A percentile compares a stretch with the other conserved stretches of the same genome.
Conservation (phyloP, 1,140 invertebrate species). For the Drosophila jambulina region DNA sequence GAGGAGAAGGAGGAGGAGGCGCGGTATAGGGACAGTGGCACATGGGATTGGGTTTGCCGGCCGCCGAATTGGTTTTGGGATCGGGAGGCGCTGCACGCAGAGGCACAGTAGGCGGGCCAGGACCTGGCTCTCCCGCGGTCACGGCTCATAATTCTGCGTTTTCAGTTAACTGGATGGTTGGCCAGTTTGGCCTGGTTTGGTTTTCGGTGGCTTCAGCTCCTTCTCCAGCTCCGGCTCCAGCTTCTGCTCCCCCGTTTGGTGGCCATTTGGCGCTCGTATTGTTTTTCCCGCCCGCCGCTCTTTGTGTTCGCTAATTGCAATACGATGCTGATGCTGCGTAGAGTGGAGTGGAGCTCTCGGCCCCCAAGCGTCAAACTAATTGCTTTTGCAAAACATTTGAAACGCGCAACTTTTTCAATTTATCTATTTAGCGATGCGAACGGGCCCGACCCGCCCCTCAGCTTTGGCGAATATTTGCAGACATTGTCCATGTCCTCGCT, state of each 20-base stretch:
- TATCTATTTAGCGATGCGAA: slow-evolving; percentile 60
- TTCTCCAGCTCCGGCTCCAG: background rate
- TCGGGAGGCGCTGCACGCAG: slow-evolving; percentile 10
- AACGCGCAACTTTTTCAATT: slow-evolving; percentile 72
- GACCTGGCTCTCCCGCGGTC: slow-evolving; percentile 24
- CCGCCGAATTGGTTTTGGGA: slow-evolving; percentile 40
- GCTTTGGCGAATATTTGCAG: slow-evolving; percentile 35
- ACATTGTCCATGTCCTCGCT: slow-evolving; percentile 33
- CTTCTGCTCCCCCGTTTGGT: slow-evolving; percentile 19
- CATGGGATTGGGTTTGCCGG: slow-evolving; percentile 10
- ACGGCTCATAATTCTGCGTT: slow-evolving; percentile 70
- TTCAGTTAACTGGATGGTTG: slow-evolving; percentile 62
- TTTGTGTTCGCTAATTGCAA: slow-evolving; percentile 79
- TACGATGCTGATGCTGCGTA: slow-evolving; percentile 73
- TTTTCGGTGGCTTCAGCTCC: slow-evolving; percentile 12
- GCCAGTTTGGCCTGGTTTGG: slow-evolving; percentile 29
- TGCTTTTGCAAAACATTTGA: slow-evolving; percentile 74
- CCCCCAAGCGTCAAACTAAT: slow-evolving; percentile 70
- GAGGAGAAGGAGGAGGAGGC: background rate
- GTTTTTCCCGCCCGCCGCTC: slow-evolving; percentile 57
- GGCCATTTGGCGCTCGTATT: slow-evolving; percentile 63
- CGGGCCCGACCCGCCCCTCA: slow-evolving; percentile 13
- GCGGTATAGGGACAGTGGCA: background rate
- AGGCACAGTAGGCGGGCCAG: slow-evolving; percentile 17
- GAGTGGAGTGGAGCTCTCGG: slow-evolving; percentile 15